These are phyloP conservation scores for Cantharis lateralis DNA, from an alignment of 2,888 invertebrate species.

Conservation along the genomic window DNA sequence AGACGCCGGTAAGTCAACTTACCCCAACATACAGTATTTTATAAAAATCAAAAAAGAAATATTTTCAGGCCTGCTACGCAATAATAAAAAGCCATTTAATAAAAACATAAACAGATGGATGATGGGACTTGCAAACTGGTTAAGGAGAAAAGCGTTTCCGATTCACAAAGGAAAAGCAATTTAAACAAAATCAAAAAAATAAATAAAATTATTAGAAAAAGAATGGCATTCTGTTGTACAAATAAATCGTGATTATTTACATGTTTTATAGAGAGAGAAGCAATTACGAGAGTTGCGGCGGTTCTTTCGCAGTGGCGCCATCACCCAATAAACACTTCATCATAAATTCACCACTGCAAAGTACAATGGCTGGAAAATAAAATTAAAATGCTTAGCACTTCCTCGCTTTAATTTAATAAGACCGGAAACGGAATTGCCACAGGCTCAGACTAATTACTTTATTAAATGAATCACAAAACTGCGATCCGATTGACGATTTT, in stretches of 20 bases:
- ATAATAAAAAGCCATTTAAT: background rate
- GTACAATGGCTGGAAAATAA: constrained; percentile 46
- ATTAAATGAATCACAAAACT: constrained; percentile 49
- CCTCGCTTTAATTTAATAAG: constrained; percentile 53
- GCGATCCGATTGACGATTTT: constrained; percentile 38
- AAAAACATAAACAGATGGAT: background rate
- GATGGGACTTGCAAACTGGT: background rate
- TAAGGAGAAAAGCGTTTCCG: background rate
- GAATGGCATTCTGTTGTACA: constrained; percentile 28
- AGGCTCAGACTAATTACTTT: constrained; percentile 51
- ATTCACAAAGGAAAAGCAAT: background rate
- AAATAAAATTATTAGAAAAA: constrained; percentile 8
- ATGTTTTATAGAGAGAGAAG: constrained; percentile 32
- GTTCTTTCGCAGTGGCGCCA: constrained; percentile 28
- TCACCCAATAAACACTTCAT: constrained; percentile 40
- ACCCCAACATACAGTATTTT: too few species aligned
- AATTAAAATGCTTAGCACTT: constrained; percentile 54
- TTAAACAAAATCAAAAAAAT: background rate
- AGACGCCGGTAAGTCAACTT: too few species aligned
- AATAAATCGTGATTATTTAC: constrained; percentile 33
- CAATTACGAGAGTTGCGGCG: constrained; percentile 28
- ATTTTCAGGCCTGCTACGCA: background rate
- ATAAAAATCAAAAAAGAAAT: background rate
- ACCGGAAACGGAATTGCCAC: constrained; percentile 50
- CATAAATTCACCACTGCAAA: constrained; percentile 45